These are phyloP conservation scores for Sialis lutaria DNA, from an alignment of 2,888 invertebrate genomes.

Conservation along the genomic window DNA sequence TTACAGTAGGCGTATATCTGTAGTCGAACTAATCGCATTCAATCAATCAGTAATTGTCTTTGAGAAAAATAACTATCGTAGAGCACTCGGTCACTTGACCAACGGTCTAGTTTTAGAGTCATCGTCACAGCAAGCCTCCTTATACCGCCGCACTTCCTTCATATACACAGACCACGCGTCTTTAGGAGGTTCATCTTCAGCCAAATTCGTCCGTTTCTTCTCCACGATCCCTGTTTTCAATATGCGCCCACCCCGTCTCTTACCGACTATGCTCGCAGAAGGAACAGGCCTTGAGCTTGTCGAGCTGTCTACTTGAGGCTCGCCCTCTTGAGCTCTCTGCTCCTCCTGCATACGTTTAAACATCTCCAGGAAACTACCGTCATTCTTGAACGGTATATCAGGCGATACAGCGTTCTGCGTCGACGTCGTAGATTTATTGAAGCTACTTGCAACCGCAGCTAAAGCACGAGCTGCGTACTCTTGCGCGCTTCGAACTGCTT, in stretches of 20 bases:
- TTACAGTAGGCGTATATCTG: no score
- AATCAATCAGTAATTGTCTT: no score
- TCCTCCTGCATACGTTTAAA: conserved; percentile 75
- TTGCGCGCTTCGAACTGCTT: neutral
- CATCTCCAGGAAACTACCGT: conserved; percentile 80
- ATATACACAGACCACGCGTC: conserved; percentile 89
- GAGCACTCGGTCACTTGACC: conserved; percentile 46
- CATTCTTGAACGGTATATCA: conserved; percentile 63
- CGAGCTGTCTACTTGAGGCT: conserved; percentile 11
- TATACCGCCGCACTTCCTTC: conserved; percentile 85
- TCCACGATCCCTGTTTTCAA: conserved; percentile 82
- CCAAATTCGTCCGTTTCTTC: conserved; percentile 47
- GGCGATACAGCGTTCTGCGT: conserved; percentile 7
- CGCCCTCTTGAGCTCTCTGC: conserved; percentile 14
- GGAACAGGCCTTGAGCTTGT: conserved; percentile 28
- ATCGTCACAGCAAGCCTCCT: conserved; percentile 82
- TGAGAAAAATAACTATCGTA: no score
- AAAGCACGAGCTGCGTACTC: neutral
- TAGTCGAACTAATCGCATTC: no score
- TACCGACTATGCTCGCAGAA: conserved; percentile 33
- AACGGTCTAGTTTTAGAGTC: conserved; percentile 80
- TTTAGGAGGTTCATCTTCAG: conserved; percentile 46
- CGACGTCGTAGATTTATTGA: no score
- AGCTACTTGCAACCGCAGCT: neutral
- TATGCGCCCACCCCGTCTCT: conserved; percentile 70